Conservation (phyloP, 2,113 vertebrate species). For the Nycticryphes semicollaris region DNA sequence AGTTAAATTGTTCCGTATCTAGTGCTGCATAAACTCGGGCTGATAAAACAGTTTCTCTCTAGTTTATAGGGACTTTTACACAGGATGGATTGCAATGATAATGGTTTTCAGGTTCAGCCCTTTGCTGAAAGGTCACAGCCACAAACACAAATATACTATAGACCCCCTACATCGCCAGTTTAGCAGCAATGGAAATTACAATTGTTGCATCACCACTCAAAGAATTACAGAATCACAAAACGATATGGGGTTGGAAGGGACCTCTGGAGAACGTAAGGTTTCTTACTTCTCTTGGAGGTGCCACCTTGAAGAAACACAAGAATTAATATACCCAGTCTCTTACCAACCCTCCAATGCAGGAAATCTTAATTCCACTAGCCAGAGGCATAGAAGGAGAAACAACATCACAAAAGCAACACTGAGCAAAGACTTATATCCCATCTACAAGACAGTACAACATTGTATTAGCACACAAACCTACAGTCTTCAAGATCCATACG, state of each 20-base stretch:
- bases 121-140: neutral
- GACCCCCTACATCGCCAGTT: neutral
- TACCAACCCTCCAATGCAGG: neutral
- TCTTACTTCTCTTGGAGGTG: neutral
- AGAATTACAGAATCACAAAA: neutral
- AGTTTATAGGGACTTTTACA: neutral
- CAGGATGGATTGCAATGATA: neutral
- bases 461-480: neutral
- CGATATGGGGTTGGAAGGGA: too few species aligned
- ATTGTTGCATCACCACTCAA: neutral
- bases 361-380: neutral
- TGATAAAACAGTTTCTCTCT: neutral
- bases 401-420: neutral
- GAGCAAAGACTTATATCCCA: neutral
- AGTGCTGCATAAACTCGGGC: neutral
- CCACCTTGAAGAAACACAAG: neutral
- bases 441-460: neutral
- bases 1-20: neutral
- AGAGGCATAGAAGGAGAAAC: neutral
- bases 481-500: too few species aligned
- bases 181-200: neutral
- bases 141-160: neutral
- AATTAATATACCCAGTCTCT: neutral
- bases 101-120: neutral
- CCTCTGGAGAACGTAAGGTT: neutral